These are phyloP conservation scores for Steinernema carpocapsae DNA, from an alignment of 2,888 invertebrate genomes.

Conservation along the genomic window DNA sequence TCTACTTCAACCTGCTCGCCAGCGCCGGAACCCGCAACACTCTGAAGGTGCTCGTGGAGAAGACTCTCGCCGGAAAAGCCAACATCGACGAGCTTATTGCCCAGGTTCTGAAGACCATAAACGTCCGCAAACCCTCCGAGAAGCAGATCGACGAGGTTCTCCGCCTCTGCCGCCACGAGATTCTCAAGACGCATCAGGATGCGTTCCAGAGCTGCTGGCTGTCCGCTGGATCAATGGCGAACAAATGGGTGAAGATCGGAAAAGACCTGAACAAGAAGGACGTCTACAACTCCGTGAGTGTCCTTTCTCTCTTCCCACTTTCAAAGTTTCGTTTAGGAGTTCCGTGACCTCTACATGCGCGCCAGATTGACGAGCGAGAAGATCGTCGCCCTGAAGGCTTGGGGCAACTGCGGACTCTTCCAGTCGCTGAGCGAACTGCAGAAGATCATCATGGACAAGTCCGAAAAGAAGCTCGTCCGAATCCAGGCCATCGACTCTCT, in stretches of 20 bases:
- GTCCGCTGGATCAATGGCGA: slow-evolving; percentile 49
- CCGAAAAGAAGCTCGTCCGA: slow-evolving; percentile 53
- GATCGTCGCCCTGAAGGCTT: slow-evolving; percentile 61
- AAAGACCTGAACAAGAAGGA: slow-evolving; percentile 49
- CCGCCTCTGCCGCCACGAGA: slow-evolving; percentile 45
- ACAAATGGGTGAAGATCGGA: slow-evolving; percentile 1
- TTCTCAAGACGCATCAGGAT: slow-evolving; percentile 47
- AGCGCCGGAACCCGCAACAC: slow-evolving; percentile 49
- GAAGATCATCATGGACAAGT: slow-evolving; percentile 60
- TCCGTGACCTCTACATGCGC: slow-evolving; percentile 35
- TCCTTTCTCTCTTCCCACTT: background rate
- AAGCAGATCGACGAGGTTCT: slow-evolving; percentile 39
- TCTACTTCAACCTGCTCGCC: slow-evolving; percentile 52
- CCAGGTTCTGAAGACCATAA: slow-evolving; percentile 37
- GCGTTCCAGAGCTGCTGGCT: slow-evolving; percentile 56
- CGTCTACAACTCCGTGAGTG: slow-evolving; percentile 39
- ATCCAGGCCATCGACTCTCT: slow-evolving; percentile 54
- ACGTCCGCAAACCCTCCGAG: slow-evolving; percentile 42
- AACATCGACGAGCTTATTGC: background rate
- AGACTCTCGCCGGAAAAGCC: slow-evolving; percentile 44
- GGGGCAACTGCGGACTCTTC: slow-evolving; percentile 66
- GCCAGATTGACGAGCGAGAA: slow-evolving; percentile 54
- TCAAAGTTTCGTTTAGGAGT: background rate
- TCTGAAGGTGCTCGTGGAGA: slow-evolving; percentile 45
- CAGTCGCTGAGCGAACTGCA: slow-evolving; percentile 57